Conservation (phyloP, 2,888 invertebrate species). For the Chaetoderma sp. region DNA sequence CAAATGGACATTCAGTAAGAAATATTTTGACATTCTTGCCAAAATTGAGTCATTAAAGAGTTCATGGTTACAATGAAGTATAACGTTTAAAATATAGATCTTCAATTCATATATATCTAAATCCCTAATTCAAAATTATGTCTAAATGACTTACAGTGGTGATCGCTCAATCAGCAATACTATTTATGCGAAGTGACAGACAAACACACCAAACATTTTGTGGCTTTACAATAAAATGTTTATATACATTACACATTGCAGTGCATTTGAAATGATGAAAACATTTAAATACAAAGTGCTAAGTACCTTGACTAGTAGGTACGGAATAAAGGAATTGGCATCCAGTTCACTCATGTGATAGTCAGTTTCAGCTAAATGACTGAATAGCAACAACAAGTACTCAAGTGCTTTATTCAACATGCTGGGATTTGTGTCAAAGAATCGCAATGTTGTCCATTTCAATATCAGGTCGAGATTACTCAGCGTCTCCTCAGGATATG, state of each 20-base stretch:
- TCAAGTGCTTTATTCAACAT: conserved; percentile 95
- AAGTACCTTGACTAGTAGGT: conserved; percentile 87
- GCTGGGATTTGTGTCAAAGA: conserved; percentile 98
- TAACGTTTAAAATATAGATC: no score
- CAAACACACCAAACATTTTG: not conserved
- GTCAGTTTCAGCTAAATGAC: conserved; percentile 80
- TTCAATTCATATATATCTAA: no score
- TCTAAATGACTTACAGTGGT: no score
- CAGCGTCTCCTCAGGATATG: conserved; percentile 83
- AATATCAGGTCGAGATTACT: conserved; percentile 94
- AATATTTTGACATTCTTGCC: no score
- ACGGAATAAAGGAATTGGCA: conserved; percentile 93
- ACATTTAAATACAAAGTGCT: no score
- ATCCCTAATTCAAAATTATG: no score
- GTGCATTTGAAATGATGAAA: no score
- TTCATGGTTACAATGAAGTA: no score
- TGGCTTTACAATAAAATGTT: not conserved
- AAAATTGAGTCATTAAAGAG: no score
- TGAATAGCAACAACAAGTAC: conserved; percentile 87
- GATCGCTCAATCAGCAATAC: no score
- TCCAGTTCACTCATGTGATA: conserved; percentile 92
- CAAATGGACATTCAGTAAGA: no score
- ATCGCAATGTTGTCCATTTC: conserved; percentile 95
- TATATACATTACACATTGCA: no score
- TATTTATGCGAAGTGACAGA: not conserved